phyloP scores from a whole-genome alignment of 2,113 vertebrate genomes.

The Copsychus sechellarum region DNA sequence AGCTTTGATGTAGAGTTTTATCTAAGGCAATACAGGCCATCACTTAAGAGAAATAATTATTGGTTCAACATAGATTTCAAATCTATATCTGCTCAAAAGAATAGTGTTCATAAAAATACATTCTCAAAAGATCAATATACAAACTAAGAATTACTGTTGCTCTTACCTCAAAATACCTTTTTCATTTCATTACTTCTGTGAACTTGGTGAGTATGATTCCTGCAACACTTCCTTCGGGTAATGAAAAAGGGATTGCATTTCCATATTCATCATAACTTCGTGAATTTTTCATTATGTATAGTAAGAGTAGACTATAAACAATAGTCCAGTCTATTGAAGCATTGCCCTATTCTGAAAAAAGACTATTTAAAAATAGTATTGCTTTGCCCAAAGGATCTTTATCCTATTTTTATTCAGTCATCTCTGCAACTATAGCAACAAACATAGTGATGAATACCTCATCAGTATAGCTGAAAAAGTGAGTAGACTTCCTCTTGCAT shows the following conservation, averaged over 20 bases:
- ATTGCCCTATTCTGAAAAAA: not conserved
- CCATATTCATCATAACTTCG: not conserved
- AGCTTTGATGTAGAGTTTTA: not conserved
- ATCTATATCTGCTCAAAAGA: not conserved
- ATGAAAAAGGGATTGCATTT: not conserved
- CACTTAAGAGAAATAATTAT: not conserved
- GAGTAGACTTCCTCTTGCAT: not conserved
- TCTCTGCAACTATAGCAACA: conserved; percentile 18
- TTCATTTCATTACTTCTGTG: not conserved
- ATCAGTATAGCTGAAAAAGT: not conserved
- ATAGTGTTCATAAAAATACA: not conserved
- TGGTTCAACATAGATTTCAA: not conserved
- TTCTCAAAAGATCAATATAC: not conserved
- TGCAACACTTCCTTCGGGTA: not conserved
- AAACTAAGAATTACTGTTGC: not conserved
- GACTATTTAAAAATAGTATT: not conserved
- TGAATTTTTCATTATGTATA: not conserved
- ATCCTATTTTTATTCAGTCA: not conserved
- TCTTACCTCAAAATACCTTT: not conserved
- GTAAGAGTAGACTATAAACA: not conserved
- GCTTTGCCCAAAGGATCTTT: not conserved
- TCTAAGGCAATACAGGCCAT: not conserved
- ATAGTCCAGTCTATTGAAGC: not conserved
- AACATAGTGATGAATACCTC: not conserved
- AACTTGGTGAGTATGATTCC: not conserved